Base-by-base conservation (phyloP, 2,113 vertebrate genomes). In the Tupaia chinensis region DNA sequence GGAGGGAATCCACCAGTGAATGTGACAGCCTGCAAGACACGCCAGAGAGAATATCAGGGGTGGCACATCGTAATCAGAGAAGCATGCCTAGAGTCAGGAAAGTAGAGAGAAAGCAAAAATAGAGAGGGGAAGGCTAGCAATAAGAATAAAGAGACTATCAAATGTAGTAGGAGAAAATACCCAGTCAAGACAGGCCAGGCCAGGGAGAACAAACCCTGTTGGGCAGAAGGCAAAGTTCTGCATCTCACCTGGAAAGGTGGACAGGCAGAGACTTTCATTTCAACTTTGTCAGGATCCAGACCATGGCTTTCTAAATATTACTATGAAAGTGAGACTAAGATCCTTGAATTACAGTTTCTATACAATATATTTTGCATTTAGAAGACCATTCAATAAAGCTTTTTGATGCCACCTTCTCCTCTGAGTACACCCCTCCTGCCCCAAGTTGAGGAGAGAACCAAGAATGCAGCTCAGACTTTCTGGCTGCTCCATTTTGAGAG, bases 381-480 rank as follows among this genome's bases (percentile, higher is more conserved):
- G 53, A 93, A 78, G 58, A 25, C 61, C n/a, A n/a, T 74, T 95
- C 15, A 22, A 72, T 89, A 93, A 96, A 79, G 22, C 29, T 68
- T 93, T 88, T 72, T 76, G 14, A 84, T 85, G 25, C 63, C 80
- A 12, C 29, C 70, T 79, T 20, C 25, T 17, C 10, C 1, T 3
- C 32, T 54, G 8, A 73, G 7, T 60, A 44, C 44, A 44, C 44
- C 44, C 44, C 44, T 44, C 44, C 44, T 44, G 44, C 44, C 44
- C 44, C 44, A 44, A 44, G 44, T 44, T 44, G 5, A 44, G 44
- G 13, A 70, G 32, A 25, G 22, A 65, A 79, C 93, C 95, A 93
- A 78, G 44, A 86, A 76, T 82, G 53, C 66, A 92, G 54, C 66
- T 88, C 77, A 93, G 72, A 95, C 84, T 95, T 78, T 56, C 53